Conservation (phyloP, 92 coral and sea anemone species). For the Isaurus tuberculatus region DNA sequence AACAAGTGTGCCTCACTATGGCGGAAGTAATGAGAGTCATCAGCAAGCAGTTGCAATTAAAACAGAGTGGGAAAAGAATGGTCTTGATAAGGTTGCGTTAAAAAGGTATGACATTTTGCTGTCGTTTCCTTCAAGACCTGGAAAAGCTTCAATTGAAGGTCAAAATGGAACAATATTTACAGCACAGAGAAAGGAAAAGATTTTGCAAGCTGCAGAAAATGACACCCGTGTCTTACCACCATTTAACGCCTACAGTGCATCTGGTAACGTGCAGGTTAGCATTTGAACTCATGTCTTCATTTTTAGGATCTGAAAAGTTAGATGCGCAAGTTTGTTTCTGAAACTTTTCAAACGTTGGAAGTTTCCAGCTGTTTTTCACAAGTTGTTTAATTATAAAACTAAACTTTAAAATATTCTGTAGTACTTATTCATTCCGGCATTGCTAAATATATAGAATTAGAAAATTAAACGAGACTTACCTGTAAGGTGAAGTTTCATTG, state of each 20-base stretch:
- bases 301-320: too few species aligned
- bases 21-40: conserved; percentile 68
- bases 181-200: conserved; percentile 70
- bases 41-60: conserved; percentile 69
- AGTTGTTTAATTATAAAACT: too few species aligned
- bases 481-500: too few species aligned
- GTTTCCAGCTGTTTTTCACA: too few species aligned
- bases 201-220: conserved; percentile 50
- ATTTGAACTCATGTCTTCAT: too few species aligned
- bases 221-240: conserved; percentile 67
- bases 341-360: too few species aligned
- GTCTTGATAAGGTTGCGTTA: conserved; percentile 75
- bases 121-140: conserved; percentile 71
- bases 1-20: conserved; percentile 66
- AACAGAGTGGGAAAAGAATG: conserved; percentile 67
- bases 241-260: conserved; percentile 73
- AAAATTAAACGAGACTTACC: too few species aligned
- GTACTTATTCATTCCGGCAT: too few species aligned
- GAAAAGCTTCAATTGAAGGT: conserved; percentile 64
- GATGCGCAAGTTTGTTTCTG: too few species aligned
- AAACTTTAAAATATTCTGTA: too few species aligned
- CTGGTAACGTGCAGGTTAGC: conserved; percentile 71
- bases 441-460: too few species aligned
- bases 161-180: conserved; percentile 63
- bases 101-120: conserved; percentile 74